A percentile compares a stretch with the other conserved stretches of the same genome.
Evolutionary conservation across 2,797 vertebrate species (phyloP).

Genomic region (Galagoides demidoff): DNA sequence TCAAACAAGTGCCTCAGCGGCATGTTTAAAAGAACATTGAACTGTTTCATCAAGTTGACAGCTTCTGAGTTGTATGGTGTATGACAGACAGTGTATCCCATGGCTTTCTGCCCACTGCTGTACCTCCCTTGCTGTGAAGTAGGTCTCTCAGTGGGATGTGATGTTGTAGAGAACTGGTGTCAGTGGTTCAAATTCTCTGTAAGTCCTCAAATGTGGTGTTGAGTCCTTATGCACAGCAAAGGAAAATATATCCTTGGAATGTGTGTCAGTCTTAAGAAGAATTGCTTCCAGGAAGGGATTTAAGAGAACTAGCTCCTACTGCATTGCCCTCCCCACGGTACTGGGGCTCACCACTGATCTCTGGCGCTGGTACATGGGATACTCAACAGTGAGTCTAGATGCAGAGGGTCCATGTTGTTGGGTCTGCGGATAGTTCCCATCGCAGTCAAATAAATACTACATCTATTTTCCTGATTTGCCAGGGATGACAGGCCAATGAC

Average conservation of each 20-base stretch:
- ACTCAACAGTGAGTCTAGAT: background rate
- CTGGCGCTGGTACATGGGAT: background rate
- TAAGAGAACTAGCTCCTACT: background rate
- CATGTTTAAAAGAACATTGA: background rate
- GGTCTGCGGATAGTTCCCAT: background rate
- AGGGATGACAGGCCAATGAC: background rate
- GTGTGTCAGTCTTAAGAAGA: background rate
- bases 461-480: background rate
- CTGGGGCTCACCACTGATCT: background rate
- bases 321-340: background rate
- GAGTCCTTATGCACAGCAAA: background rate
- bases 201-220: background rate
- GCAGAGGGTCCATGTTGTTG: fast-evolving
- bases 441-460: background rate
- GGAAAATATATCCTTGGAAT: background rate
- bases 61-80: background rate
- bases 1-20: background rate
- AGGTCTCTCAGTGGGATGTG: background rate
- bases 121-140: background rate
- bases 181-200: background rate
- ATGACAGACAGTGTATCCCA: background rate
- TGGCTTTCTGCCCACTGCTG: background rate
- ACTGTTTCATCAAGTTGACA: background rate
- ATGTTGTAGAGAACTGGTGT: background rate
- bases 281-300: background rate